These are phyloP conservation scores for Urocolius indicus DNA, from an alignment of 2,113 vertebrate species.

Conservation along the genomic window DNA sequence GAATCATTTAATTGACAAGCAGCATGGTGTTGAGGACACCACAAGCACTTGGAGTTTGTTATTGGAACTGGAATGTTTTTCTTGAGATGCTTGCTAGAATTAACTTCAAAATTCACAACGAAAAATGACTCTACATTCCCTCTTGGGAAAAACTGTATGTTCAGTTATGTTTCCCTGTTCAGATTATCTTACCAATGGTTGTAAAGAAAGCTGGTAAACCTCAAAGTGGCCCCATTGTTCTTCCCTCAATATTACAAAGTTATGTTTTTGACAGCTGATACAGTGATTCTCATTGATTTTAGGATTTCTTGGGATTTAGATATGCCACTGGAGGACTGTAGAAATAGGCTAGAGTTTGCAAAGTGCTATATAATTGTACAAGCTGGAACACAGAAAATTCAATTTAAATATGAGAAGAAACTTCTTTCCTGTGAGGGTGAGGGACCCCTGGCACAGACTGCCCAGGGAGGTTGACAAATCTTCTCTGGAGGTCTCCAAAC, in stretches of 20 bases:
- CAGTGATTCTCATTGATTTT: background rate
- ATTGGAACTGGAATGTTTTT: background rate
- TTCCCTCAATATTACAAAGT: background rate
- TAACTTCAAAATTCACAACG: background rate
- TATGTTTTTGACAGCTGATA: background rate
- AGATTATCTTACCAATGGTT: background rate
- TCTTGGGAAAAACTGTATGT: background rate
- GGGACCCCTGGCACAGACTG: too few relatives aligned
- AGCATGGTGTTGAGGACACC: background rate
- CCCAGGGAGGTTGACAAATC: too few relatives aligned
- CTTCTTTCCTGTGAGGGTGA: too few relatives aligned
- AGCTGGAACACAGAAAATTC: too few relatives aligned
- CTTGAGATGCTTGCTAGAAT: background rate
- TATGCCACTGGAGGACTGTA: background rate
- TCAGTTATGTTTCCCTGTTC: background rate
- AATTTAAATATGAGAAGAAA: too few relatives aligned
- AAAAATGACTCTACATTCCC: background rate
- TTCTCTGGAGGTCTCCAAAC: too few relatives aligned
- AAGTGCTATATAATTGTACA: background rate
- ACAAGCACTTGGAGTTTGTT: background rate
- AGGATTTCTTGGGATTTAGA: background rate
- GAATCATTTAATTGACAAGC: background rate
- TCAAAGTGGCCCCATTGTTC: background rate
- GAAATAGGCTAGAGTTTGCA: background rate
- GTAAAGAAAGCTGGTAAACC: background rate